Percentiles rank a stretch among this genome's conserved stretches.
Evolutionary conservation across 2,888 invertebrate species (phyloP).

Genomic region (Drosophila siamana): DNA sequence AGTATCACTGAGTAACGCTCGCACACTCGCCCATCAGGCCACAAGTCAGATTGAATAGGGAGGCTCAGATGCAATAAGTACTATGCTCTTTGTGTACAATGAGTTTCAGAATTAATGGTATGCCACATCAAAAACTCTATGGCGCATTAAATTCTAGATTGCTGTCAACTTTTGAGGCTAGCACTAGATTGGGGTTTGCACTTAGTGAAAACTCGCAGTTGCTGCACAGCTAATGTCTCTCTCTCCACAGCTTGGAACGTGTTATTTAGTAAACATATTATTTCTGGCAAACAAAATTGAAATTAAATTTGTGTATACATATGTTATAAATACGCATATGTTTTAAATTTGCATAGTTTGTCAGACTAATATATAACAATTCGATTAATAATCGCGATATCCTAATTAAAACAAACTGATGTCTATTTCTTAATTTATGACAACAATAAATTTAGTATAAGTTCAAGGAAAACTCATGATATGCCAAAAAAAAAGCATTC

Average conservation of each 20-base stretch:
- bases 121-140: constrained; percentile 1
- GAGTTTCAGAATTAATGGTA: constrained; percentile 42
- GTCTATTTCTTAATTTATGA: no score
- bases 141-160: constrained; percentile 13
- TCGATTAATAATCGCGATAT: no score
- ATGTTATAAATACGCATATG: no score
- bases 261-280: not conserved
- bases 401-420: no score
- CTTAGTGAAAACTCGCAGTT: not conserved
- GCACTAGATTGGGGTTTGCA: not conserved
- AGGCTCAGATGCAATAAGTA: constrained; percentile 63
- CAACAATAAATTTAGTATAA: no score
- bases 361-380: no score
- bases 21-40: constrained; percentile 19
- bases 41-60: constrained; percentile 66
- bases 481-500: no score
- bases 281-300: not conserved
- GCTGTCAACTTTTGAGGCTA: not conserved
- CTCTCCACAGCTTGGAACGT: not conserved
- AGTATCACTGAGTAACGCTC: constrained; percentile 8
- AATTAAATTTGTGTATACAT: no score
- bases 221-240: not conserved
- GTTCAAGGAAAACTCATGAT: no score
- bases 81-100: constrained; percentile 39
- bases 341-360: no score